These are phyloP conservation scores for Caenorhabditis becei DNA, from an alignment of 2,888 invertebrate species.

Conservation along the genomic window DNA sequence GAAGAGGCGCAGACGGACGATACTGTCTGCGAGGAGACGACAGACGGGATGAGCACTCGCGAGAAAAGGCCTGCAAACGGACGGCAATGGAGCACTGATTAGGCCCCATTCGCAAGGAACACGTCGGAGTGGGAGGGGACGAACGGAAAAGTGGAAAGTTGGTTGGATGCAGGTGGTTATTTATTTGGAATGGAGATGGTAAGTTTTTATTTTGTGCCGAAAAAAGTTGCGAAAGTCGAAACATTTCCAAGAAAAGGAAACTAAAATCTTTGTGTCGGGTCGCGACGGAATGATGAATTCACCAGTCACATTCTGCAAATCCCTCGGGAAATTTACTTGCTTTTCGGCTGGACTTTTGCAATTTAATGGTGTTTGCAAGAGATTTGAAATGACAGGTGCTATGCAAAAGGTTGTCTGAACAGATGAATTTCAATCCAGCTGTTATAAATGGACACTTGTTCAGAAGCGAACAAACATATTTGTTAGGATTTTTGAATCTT, in stretches of 20 bases:
- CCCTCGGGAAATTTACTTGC: no score
- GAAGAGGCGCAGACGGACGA: constrained; percentile 5
- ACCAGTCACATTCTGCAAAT: no score
- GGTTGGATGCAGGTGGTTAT: neutral
- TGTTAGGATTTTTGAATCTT: no score
- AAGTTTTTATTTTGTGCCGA: no score
- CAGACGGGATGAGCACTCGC: constrained; percentile 42
- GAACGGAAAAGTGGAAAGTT: neutral
- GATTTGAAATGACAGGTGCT: neutral
- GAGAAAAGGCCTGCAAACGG: constrained; percentile 49
- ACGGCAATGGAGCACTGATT: constrained; percentile 12
- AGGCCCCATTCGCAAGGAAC: constrained; percentile 21
- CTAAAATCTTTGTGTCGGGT: no score
- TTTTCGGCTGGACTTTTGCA: no score
- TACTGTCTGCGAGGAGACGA: constrained; percentile 35
- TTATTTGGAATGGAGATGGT: neutral
- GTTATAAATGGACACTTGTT: no score
- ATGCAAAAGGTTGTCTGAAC: constrained; percentile 14
- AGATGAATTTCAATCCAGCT: neutral
- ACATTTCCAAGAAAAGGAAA: no score
- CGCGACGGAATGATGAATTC: no score
- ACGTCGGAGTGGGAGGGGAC: neutral
- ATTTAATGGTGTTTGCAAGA: no score
- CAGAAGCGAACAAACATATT: no score
- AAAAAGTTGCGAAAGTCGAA: no score